Evolutionary conservation across 2,797 vertebrate species (phyloP).

Genomic region (Diplodus sargus): DNA sequence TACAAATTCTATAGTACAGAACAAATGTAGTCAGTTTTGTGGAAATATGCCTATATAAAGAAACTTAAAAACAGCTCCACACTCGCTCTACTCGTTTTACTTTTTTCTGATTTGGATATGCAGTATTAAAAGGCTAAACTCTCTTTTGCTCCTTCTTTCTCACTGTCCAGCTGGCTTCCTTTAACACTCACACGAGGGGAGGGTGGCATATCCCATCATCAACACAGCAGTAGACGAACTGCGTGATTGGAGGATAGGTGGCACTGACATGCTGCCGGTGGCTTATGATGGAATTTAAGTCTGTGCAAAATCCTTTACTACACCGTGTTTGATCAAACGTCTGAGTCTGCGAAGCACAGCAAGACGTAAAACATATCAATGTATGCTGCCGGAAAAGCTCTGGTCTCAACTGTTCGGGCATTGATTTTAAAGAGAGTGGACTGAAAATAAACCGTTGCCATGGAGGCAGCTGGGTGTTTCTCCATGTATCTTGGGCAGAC

Average conservation of each 20-base stretch:
- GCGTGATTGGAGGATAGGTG: conserved; percentile 38
- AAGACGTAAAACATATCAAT: conserved; percentile 7
- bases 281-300: conserved; percentile 18
- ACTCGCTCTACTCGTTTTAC: conserved; percentile 10
- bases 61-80: not conserved
- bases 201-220: conserved; percentile 52
- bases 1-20: not conserved
- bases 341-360: conserved; percentile 20
- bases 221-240: conserved; percentile 55
- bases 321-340: not conserved
- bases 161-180: conserved; percentile 75
- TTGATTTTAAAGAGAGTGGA: conserved; percentile 45
- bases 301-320: conserved; percentile 4
- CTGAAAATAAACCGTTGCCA: conserved; percentile 64
- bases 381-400: conserved; percentile 3
- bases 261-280: not conserved
- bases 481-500: conserved; percentile 12
- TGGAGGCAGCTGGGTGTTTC: conserved; percentile 53
- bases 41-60: not conserved
- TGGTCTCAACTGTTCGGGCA: conserved; percentile 26
- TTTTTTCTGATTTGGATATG: conserved; percentile 6
- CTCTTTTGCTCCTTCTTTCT: conserved; percentile 46
- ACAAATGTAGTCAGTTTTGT: too few species aligned
- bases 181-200: conserved; percentile 63
- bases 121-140: conserved; percentile 26